Evolutionary conservation across 1,140 invertebrate genomes (phyloP).

Genomic region (Solen grandis): DNA sequence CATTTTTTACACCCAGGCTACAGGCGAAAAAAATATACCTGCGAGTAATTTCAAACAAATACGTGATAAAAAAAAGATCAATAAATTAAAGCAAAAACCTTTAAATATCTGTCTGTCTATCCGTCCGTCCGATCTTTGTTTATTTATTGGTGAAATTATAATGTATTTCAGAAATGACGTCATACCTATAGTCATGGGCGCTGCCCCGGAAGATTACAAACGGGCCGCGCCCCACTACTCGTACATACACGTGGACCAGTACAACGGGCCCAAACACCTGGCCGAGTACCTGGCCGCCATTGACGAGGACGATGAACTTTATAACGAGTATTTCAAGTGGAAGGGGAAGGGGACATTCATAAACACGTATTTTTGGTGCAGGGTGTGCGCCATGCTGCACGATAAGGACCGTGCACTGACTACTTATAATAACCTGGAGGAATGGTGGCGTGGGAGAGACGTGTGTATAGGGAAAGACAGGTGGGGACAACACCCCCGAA

Average conservation of each 20-base stretch:
- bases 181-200: constrained; percentile 97
- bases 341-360: constrained; percentile 76
- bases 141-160: not conserved
- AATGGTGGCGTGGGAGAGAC: constrained; percentile 59
- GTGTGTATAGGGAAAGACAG: constrained; percentile 56
- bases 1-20: too few species aligned
- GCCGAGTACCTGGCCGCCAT: constrained; percentile 78
- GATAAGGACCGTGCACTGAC: constrained; percentile 61
- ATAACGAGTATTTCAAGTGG: constrained; percentile 81
- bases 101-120: not conserved
- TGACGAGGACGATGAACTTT: constrained; percentile 77
- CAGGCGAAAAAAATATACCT: too few species aligned
- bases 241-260: constrained; percentile 78
- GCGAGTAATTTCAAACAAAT: too few species aligned
- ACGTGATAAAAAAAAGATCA: too few species aligned
- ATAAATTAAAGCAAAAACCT: not conserved
- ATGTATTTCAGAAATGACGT: constrained; percentile 87
- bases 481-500: constrained; percentile 32
- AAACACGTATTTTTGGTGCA: constrained; percentile 91
- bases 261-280: constrained; percentile 67
- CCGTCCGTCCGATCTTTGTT: not conserved
- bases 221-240: constrained; percentile 87
- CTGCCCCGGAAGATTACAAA: constrained; percentile 91
- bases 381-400: constrained; percentile 88
- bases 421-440: constrained; percentile 37